Conservation (phyloP, 2,888 invertebrate species). For the Mellilla xanthometata region DNA sequence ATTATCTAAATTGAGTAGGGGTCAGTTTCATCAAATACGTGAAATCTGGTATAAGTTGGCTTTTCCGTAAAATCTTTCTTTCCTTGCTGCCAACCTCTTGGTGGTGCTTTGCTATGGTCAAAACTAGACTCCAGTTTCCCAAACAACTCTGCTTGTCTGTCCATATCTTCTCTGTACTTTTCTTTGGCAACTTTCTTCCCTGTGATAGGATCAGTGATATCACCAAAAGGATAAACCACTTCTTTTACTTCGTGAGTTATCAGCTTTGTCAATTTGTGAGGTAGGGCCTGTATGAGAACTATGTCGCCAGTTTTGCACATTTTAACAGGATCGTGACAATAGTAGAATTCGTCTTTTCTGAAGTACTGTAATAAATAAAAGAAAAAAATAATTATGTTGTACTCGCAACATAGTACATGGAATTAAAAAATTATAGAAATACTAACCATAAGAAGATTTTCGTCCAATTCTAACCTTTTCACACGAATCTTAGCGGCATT, state of each 20-base stretch:
- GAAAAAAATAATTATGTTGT: neutral
- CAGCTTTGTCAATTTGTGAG: conserved; percentile 87
- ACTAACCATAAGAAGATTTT: conserved; percentile 89
- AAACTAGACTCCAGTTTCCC: conserved; percentile 87
- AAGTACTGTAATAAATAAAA: conserved; percentile 86
- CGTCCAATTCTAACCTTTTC: conserved; percentile 88
- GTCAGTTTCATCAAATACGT: conserved; percentile 88
- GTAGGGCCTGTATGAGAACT: conserved; percentile 89
- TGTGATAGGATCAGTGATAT: conserved; percentile 92
- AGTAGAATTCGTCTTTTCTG: conserved; percentile 86
- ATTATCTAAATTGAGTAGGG: conserved; percentile 85
- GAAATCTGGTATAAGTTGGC: conserved; percentile 89
- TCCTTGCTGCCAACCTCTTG: conserved; percentile 91
- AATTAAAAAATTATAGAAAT: neutral
- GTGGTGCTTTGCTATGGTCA: conserved; percentile 89
- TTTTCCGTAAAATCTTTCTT: conserved; percentile 91
- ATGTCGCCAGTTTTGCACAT: conserved; percentile 92
- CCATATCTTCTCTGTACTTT: conserved; percentile 89
- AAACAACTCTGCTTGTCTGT: conserved; percentile 85
- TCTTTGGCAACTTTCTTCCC: conserved; percentile 89
- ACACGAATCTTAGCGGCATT: conserved; percentile 91
- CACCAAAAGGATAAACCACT: conserved; percentile 91
- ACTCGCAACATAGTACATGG: neutral
- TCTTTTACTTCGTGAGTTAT: conserved; percentile 91
- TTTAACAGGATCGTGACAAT: conserved; percentile 90